Conservation (phyloP, 2,797 vertebrate species). For the Dicrostonyx torquatus region DNA sequence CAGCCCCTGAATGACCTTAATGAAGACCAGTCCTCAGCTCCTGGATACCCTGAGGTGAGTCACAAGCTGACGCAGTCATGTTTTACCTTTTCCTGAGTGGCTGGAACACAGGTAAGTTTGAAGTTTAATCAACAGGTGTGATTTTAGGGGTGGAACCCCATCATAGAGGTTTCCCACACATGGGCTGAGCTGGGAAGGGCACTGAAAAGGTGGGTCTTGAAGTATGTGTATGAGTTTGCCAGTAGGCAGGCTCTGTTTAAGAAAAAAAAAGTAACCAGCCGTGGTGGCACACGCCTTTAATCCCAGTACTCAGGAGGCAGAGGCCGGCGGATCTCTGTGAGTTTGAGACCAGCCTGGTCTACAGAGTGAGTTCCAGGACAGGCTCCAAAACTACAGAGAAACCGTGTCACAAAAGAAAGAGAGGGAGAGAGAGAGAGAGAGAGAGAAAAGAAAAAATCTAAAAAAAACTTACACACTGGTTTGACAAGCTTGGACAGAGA, state of each 20-base stretch:
- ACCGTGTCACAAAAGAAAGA: too few relatives aligned
- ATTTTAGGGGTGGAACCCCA: not conserved
- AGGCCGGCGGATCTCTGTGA: too few relatives aligned
- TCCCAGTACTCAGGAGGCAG: too few relatives aligned
- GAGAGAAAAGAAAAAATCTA: not conserved
- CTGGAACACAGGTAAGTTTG: not conserved
- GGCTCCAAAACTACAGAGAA: too few relatives aligned
- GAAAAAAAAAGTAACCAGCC: too few relatives aligned
- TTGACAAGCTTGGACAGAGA: not conserved
- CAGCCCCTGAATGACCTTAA: constrained; percentile 93
- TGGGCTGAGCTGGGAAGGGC: not conserved
- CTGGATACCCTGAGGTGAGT: constrained; percentile 90
- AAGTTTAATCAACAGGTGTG: not conserved
- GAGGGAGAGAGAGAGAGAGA: too few relatives aligned
- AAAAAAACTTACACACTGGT: not conserved
- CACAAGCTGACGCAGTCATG: not conserved
- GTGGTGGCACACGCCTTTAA: too few relatives aligned
- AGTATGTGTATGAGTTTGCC: constrained; percentile 16
- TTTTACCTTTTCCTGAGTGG: not conserved
- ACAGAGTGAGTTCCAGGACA: too few relatives aligned
- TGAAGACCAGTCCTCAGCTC: constrained; percentile 84
- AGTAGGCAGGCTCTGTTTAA: not conserved
- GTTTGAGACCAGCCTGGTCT: too few relatives aligned
- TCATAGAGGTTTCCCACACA: not conserved
- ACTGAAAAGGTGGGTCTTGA: not conserved